Base-by-base conservation (phyloP, 2,797 vertebrate genomes). In the Myiotriccus ornatus region DNA sequence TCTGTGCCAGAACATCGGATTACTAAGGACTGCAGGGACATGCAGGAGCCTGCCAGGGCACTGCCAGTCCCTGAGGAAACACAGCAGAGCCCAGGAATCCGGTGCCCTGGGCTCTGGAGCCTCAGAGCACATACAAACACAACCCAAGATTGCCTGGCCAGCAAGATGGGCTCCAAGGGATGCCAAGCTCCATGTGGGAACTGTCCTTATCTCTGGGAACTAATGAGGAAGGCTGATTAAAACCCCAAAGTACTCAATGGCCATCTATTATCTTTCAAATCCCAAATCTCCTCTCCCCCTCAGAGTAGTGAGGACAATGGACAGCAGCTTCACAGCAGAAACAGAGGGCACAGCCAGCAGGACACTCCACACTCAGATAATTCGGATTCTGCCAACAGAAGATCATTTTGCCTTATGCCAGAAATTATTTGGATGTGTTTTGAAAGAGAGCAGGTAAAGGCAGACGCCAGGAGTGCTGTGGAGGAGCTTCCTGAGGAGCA, bases 21-120 rank as follows among this genome's bases (percentile, higher is more conserved):
- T 47, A 39, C 52, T 24, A 32, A n/a, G 0, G 12, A 67, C 57
- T 57, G 65, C 65, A 68, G 74, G 67, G 22, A 79, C 74, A 52
- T 0, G 4, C 47, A 20, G 0, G 32, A 74, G 43, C 39, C 64
- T 13, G 20, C 1, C 1, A 50, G 6, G 75, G 78, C 49, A 12
- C 39, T 10, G 44, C 46, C 89, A 65, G 12, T 14, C 57, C 52
- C 79, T 2, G 30, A 34, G 39, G 62, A 64, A 68, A 75, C 24
- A 37, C 39, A 52, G 30, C 46, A 84, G 70, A 68, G 74, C n/a
- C 55, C 55, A 73, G 69, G 89, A 93, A 87, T 39, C 30, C 6
- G 7, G 44, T 14, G 43, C 71, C 46, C 56, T 1, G 0, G n/a
- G 34, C 49, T 63, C 11, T 39, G 69, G 71, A 76, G 37, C 32